A percentile compares a stretch with the other conserved stretches of the same genome.
Evolutionary conservation across 1,140 invertebrate genomes (phyloP).

Genomic region (Drosophila littoralis): DNA sequence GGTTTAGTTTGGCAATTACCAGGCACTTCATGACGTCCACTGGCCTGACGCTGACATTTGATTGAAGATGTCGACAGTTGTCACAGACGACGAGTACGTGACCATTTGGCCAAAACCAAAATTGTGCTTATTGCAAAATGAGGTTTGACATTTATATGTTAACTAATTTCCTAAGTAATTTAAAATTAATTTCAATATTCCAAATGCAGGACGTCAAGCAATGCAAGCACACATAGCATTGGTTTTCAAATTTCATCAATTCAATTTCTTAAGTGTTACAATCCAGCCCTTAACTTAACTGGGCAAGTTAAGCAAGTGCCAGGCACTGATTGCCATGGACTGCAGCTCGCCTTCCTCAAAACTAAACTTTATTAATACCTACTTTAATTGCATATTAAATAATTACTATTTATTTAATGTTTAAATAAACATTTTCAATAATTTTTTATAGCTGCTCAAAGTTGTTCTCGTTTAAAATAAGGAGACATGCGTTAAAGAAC

Average conservation of each 20-base stretch:
- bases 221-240: constrained; percentile 12
- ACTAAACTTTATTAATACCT: too few species aligned
- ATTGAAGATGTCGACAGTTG: constrained; percentile 55
- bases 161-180: constrained; percentile 57
- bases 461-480: too few species aligned
- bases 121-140: constrained; percentile 50
- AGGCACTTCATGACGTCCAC: constrained; percentile 28
- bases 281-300: too few species aligned
- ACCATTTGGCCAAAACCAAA: constrained; percentile 62
- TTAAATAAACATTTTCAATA: too few species aligned
- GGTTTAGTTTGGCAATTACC: constrained; percentile 67
- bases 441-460: too few species aligned
- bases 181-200: constrained; percentile 27
- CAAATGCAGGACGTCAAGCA: not conserved
- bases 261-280: constrained; percentile 4
- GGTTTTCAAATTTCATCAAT: constrained; percentile 10
- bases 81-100: constrained; percentile 57
- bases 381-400: too few species aligned
- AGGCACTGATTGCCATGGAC: too few species aligned
- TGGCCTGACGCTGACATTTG: constrained; percentile 32
- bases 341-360: too few species aligned
- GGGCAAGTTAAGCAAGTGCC: too few species aligned
- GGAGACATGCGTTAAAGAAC: too few species aligned
- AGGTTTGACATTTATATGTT: constrained; percentile 41
- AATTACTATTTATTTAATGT: too few species aligned